A percentile compares a stretch with the other conserved stretches of the same genome.
Evolutionary conservation across 2,113 vertebrate genomes (phyloP).

Genomic region (Sorex araneus): DNA sequence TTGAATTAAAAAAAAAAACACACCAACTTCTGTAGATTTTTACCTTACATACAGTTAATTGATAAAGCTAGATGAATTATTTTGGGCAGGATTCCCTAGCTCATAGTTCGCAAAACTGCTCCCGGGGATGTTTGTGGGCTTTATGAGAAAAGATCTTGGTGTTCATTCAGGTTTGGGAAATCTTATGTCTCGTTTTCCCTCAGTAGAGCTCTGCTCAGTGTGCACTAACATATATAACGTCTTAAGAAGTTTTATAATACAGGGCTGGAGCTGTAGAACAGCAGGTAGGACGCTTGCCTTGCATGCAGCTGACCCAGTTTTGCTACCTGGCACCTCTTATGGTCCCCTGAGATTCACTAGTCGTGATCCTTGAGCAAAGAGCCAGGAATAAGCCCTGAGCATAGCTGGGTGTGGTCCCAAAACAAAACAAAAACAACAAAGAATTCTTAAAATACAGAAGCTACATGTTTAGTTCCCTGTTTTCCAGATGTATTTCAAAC

Average conservation of each 20-base stretch:
- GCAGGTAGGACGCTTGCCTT: too few relatives aligned
- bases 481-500: slow-evolving; percentile 38
- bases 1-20: slow-evolving; percentile 39
- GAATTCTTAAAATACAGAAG: too few relatives aligned
- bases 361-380: too few relatives aligned
- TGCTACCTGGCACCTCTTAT: too few relatives aligned
- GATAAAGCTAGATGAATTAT: neutral
- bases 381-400: too few relatives aligned
- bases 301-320: too few relatives aligned
- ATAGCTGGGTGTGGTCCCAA: too few relatives aligned
- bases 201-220: neutral
- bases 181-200: neutral
- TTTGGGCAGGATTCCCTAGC: neutral
- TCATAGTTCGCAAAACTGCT: neutral
- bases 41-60: neutral
- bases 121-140: neutral
- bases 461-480: neutral
- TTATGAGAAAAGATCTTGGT: neutral
- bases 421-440: too few relatives aligned
- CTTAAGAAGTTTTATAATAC: neutral
- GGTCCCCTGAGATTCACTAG: too few relatives aligned
- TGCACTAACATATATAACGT: neutral
- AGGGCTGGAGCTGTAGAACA: too few relatives aligned
- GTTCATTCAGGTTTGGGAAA: neutral
- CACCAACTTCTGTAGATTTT: neutral